Base-by-base conservation (phyloP, 2,113 vertebrate genomes). In the Psettodes erumei region DNA sequence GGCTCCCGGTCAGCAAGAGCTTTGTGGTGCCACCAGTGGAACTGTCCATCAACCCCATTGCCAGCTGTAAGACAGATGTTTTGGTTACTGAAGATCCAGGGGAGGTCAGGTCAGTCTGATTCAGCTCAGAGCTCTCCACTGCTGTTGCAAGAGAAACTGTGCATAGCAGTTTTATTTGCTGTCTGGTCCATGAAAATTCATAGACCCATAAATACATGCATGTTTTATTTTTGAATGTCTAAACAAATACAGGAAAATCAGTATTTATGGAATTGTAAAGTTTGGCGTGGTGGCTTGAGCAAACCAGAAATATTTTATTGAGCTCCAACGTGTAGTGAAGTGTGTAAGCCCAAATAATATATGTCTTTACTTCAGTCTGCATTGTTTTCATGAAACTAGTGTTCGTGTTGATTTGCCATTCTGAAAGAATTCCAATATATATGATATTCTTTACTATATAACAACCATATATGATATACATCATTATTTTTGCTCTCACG, bases 1-100 rank as follows among this genome's bases (percentile, higher is more conserved):
- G 98, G 98, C 95, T 99, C 79, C 98, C 98, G 1, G 97, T 99
- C 93, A 99, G 97, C 90, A 99, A 99, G 92, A 99, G 96, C 91
- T 99, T 99, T 0, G 98, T 99, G 87, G 97, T 99, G 16, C 97
- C 98, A 0, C 98, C 98, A 0, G 95, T 99, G 90, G 97, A 99
- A 72, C 95, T 99, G 88, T 99, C 97, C 25, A 98, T 99, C 94
- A 99, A 97, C 84, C 98, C 98, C 8, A 94, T 99, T 19, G 98
- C 98, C 89, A 98, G 97, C 93, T 99, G 98, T 86, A 99, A 99
- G 94, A 99, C 98, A 0, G 98, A 99, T 27, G 97, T 99, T 53
- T 87, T 98, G 60, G 98, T 99, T 82, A 99, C 96, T 0, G 98
- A 99, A 91, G 98, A 99, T 87, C 97, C 98, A 7, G 96, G 96